Base-by-base conservation (phyloP, 2,888 invertebrate species). In the Drosophila meridionalis region DNA sequence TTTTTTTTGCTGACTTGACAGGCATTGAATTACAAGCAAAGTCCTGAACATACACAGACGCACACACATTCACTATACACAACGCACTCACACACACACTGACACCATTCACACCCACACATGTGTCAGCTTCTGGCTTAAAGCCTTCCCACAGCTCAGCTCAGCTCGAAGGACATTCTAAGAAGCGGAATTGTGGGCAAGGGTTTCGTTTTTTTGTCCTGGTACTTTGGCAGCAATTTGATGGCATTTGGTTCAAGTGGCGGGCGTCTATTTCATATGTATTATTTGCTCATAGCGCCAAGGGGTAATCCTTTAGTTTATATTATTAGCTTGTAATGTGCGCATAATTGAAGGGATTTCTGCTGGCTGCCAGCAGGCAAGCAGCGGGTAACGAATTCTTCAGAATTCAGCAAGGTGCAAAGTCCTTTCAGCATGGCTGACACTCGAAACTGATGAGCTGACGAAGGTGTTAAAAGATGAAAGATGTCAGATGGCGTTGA, bases 291-390 rank as follows among this genome's bases (percentile, higher is more conserved):
- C 78, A 78, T 83, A 78, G 77, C 80, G 61, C 61, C 75, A 56
- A 60, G 64, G 78, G 76, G 80, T 88, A 83, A 88, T 82, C 89
- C 87, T 81, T 85, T 82, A 89, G 89, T 88, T 88, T 85, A 84
- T 85, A 81, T 83, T 87, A 88, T 87, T 89, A 89, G 88, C 89
- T 81, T 87, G 82, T 78, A 82, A 83, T 87, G 87, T 85, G 80
- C 73, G 75, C 87, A 81, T 83, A 85, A 86, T 86, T 86, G 86
- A 84, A 73, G 48, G 80, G 82, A 83, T 79, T 76, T 83, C 57
- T 67, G 40, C 48, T 47, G 47, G 28, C 36, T 60, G 48, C 48
- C 28, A 34, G n/a, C 28, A 34, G n/a, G 55, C 55, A 40, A 9
- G n/a, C 50, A 32, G 28, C 20, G 52, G 36, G 52, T 60, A 64